phyloP scores from a whole-genome alignment of 2,888 invertebrate species.

The Chymomyza fuscimana region DNA sequence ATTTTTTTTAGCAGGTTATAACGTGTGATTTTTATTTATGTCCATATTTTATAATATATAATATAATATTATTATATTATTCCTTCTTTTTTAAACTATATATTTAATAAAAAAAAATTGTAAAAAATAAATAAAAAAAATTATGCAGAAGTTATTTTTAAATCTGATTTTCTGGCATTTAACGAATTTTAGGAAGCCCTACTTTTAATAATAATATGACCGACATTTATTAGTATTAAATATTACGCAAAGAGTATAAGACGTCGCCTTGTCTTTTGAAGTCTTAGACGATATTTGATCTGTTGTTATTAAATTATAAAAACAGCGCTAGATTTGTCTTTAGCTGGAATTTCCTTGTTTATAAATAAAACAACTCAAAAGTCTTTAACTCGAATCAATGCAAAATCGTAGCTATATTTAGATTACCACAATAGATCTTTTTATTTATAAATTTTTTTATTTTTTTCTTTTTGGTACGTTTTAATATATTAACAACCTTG shows the following conservation, averaged over 20 bases:
- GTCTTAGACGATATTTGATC: slow-evolving; percentile 17
- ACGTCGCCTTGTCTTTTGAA: neutral
- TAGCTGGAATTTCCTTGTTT: slow-evolving; percentile 64
- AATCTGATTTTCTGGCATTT: too few relatives aligned
- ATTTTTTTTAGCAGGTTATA: too few relatives aligned
- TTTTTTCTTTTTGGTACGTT: slow-evolving; percentile 33
- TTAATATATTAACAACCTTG: slow-evolving; percentile 65
- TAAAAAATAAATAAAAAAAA: too few relatives aligned
- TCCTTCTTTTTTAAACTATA: too few relatives aligned
- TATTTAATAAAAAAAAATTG: too few relatives aligned
- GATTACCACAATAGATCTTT: neutral
- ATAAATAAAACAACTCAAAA: slow-evolving; percentile 32
- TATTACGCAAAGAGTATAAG: slow-evolving; percentile 6
- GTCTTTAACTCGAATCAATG: neutral
- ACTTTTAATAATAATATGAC: too few relatives aligned
- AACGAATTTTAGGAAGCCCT: too few relatives aligned
- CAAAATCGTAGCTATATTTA: slow-evolving; percentile 7
- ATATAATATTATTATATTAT: too few relatives aligned
- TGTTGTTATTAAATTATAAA: slow-evolving; percentile 28
- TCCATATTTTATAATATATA: too few relatives aligned
- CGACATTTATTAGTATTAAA: too few relatives aligned
- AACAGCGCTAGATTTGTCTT: slow-evolving; percentile 50
- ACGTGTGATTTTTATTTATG: too few relatives aligned
- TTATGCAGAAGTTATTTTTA: too few relatives aligned
- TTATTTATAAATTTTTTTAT: neutral